Conservation (phyloP, 2,113 vertebrate species). For the Halichoeres trimaculatus region DNA sequence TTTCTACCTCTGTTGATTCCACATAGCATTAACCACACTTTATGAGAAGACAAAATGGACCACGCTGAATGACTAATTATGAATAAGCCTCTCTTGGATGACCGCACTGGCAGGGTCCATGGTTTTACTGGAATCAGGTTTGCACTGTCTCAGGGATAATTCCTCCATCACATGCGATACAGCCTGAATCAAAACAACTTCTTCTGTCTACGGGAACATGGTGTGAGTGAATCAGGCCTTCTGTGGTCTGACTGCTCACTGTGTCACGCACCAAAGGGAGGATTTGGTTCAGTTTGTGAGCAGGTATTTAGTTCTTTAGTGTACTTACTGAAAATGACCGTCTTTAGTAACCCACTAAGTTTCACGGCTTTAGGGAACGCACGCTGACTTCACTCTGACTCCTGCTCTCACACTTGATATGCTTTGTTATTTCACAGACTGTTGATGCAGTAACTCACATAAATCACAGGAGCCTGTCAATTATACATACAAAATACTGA, state of each 20-base stretch:
- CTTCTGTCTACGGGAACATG: conserved; percentile 31
- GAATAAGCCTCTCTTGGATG: conserved; percentile 10
- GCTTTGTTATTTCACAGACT: not conserved
- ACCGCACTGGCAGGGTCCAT: conserved; percentile 20
- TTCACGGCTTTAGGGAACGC: conserved; percentile 11
- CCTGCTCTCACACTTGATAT: not conserved
- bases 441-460: not conserved
- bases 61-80: not conserved
- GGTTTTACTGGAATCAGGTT: conserved; percentile 65
- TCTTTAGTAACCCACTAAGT: conserved; percentile 21
- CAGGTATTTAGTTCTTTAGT: conserved; percentile 46
- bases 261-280: conserved; percentile 51
- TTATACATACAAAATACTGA: conserved; percentile 9
- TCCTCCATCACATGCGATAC: conserved; percentile 61
- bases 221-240: conserved; percentile 44
- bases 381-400: not conserved
- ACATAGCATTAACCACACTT: not conserved
- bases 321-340: conserved; percentile 42
- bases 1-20: not conserved
- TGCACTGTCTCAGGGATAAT: conserved; percentile 50
- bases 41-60: not conserved
- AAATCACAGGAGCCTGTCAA: not conserved
- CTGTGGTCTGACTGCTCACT: conserved; percentile 60
- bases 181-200: conserved; percentile 54
- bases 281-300: conserved; percentile 37